Conservation (phyloP, 2,888 invertebrate species). For the Tromatobia lineatoria region DNA sequence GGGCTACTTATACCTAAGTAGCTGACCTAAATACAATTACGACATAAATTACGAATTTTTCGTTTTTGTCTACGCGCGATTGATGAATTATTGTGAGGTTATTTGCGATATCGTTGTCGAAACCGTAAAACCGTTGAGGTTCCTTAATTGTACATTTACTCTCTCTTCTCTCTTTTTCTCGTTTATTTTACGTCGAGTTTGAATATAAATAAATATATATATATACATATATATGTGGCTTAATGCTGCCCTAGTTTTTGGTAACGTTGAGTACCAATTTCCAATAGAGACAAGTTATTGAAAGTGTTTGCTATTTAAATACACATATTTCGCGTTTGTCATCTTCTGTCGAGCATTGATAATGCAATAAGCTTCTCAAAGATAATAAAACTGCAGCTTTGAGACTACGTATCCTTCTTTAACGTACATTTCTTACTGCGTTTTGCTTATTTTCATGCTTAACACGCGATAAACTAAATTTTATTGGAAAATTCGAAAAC, state of each 20-base stretch:
- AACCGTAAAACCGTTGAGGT: constrained; percentile 45
- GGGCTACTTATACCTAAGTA: constrained; percentile 78
- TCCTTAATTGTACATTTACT: constrained; percentile 48
- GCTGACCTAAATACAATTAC: constrained; percentile 72
- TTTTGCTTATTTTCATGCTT: constrained; percentile 12
- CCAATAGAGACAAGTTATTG: constrained; percentile 4
- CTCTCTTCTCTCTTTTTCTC: constrained; percentile 44
- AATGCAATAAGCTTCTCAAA: constrained; percentile 35
- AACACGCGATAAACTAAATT: neutral
- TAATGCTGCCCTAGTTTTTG: constrained; percentile 1
- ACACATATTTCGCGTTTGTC: constrained; percentile 69
- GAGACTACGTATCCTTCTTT: constrained; percentile 15
- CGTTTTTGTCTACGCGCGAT: constrained; percentile 74
- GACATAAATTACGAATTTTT: constrained; percentile 63
- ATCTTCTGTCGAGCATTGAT: constrained; percentile 70
- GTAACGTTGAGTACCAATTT: constrained; percentile 22
- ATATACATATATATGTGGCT: neutral
- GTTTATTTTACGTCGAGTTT: constrained; percentile 24
- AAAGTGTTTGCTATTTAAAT: constrained; percentile 71
- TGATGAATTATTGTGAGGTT: constrained; percentile 76
- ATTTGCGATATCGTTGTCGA: constrained; percentile 78
- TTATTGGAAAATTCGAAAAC: neutral
- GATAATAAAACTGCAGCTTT: constrained; percentile 19
- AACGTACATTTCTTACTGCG: constrained; percentile 6
- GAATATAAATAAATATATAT: neutral